Conservation (phyloP, 2,797 vertebrate species). For the Enteromius fasciolatus region DNA sequence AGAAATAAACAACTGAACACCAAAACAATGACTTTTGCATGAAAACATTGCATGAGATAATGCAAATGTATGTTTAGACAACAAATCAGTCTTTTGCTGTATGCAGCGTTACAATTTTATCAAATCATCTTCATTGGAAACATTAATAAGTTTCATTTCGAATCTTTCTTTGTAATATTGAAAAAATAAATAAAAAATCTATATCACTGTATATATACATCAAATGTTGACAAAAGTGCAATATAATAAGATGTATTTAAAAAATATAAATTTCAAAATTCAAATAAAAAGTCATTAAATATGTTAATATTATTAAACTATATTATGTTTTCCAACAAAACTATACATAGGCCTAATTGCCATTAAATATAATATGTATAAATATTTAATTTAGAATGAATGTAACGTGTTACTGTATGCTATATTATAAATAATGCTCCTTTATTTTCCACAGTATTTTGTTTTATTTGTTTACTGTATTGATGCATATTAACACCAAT, state of each 20-base stretch:
- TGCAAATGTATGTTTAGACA: not conserved
- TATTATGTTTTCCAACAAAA: too few relatives aligned
- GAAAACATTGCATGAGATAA: not conserved
- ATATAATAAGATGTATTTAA: not conserved
- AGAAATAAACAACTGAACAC: not conserved
- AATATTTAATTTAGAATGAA: too few relatives aligned
- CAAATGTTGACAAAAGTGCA: not conserved
- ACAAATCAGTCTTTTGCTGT: not conserved
- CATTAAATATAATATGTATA: too few relatives aligned
- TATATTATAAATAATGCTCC: too few relatives aligned
- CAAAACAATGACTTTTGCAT: not conserved
- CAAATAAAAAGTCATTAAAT: too few relatives aligned
- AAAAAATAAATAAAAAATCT: not conserved
- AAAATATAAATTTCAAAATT: too few relatives aligned
- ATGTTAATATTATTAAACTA: too few relatives aligned
- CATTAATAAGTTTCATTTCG: not conserved
- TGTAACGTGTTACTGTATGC: too few relatives aligned
- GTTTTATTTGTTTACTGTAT: too few relatives aligned
- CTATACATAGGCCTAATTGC: too few relatives aligned
- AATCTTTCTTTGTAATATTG: too few relatives aligned
- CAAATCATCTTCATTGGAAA: not conserved
- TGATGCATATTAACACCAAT: not conserved
- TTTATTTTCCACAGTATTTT: too few relatives aligned
- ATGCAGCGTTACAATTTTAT: not conserved
- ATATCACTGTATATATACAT: not conserved